Percentiles rank a stretch among this genome's conserved stretches.
Conservation (phyloP, 2,888 invertebrate species). For the Deroplatys truncata region DNA sequence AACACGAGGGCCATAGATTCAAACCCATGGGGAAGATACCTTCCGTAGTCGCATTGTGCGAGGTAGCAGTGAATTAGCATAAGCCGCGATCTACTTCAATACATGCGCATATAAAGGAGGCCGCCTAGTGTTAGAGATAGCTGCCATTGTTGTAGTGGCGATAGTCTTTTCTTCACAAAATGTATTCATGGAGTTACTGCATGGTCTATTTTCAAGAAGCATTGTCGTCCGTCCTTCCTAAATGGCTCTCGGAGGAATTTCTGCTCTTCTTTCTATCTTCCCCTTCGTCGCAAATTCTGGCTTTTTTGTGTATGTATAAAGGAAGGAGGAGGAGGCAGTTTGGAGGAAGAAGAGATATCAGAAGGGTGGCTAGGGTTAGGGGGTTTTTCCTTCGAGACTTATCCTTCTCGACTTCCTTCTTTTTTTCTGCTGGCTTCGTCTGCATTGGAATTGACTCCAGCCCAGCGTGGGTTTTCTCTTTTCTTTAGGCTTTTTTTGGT, state of each 20-base stretch:
- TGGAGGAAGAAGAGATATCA: background rate
- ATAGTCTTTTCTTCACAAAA: conserved; percentile 14
- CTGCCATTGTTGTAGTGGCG: conserved; percentile 3
- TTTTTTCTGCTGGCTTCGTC: background rate
- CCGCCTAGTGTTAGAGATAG: background rate
- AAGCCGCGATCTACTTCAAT: background rate
- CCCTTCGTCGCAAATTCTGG: conserved; percentile 23
- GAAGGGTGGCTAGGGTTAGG: background rate
- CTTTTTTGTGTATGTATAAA: conserved; percentile 4
- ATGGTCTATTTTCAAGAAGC: conserved; percentile 42
- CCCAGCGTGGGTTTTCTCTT: background rate
- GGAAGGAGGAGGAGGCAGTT: background rate
- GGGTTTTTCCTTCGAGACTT: conserved; percentile 9
- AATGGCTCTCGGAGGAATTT: conserved; percentile 43
- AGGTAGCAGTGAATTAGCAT: conserved; percentile 1
- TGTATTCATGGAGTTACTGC: conserved; percentile 26
- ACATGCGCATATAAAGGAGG: conserved; percentile 8
- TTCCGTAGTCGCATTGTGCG: background rate
- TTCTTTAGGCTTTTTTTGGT: background rate
- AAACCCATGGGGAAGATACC: background rate
- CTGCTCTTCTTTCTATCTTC: conserved; percentile 33
- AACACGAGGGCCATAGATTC: background rate
- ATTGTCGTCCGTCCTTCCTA: conserved; percentile 45
- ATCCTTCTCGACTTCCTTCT: background rate
- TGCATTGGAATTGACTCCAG: conserved; percentile 6